These are phyloP conservation scores for Meiosimyza decipiens DNA, from an alignment of 2,888 invertebrate genomes.

Conservation along the genomic window DNA sequence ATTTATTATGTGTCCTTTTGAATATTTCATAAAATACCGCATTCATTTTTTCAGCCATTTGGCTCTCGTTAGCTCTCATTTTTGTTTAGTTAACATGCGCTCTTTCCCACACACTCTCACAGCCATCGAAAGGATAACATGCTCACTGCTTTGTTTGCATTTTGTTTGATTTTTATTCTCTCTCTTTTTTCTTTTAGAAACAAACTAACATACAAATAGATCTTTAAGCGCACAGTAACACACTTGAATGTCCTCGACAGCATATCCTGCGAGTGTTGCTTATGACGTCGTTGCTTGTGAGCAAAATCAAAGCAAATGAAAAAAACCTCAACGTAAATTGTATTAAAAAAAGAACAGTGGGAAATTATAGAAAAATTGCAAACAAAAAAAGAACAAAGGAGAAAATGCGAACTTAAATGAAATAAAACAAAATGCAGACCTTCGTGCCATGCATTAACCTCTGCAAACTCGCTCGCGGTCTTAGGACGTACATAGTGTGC, in stretches of 20 bases:
- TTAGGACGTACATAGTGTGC: too few species aligned
- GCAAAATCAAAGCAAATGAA: conserved; percentile 3
- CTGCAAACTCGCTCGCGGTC: conserved; percentile 21
- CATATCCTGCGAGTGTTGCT: conserved; percentile 25
- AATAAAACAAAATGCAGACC: conserved; percentile 9
- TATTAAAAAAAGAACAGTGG: conserved; percentile 24
- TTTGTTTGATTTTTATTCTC: background rate
- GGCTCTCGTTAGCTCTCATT: conserved; percentile 15
- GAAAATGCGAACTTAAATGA: conserved; percentile 14
- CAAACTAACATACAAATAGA: background rate
- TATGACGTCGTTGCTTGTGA: conserved; percentile 26
- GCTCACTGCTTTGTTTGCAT: conserved; percentile 19
- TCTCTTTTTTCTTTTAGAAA: background rate
- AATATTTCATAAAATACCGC: background rate
- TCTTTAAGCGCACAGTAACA: background rate
- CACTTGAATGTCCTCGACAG: conserved; percentile 20
- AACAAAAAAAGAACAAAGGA: conserved; percentile 13
- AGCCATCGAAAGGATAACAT: background rate
- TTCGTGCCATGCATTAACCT: conserved; percentile 27
- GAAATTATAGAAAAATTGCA: conserved; percentile 16
- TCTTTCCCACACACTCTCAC: background rate
- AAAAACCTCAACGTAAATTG: conserved; percentile 34
- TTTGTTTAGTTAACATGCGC: background rate
- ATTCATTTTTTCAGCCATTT: background rate
- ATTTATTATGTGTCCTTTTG: background rate